These are phyloP conservation scores for Cercopithecus hamlyni DNA, from an alignment of 2,797 vertebrate species.

Conservation along the genomic window DNA sequence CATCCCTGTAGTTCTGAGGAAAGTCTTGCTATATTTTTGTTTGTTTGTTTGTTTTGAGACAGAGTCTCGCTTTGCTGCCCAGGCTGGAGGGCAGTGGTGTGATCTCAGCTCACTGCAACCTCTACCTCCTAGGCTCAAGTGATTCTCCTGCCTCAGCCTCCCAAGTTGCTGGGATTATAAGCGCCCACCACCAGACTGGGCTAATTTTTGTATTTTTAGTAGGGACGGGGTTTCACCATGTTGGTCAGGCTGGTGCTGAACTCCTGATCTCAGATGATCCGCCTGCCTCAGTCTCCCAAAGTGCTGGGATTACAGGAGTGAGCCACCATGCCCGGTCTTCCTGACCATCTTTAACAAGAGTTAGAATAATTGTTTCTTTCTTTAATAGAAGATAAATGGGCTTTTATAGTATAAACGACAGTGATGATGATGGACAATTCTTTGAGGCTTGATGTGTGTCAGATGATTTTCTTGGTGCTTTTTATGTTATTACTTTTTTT, in stretches of 20 bases:
- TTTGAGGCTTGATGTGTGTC: background rate
- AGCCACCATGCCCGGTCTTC: background rate
- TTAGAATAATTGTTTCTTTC: background rate
- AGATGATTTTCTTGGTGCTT: background rate
- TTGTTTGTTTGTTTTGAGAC: background rate
- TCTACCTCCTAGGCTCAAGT: background rate
- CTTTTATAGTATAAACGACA: background rate
- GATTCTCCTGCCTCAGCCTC: background rate
- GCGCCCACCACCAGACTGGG: background rate
- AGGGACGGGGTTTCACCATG: background rate
- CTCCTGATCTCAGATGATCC: background rate
- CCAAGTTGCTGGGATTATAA: background rate
- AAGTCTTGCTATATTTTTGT: background rate
- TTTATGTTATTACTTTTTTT: background rate
- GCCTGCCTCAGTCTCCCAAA: background rate
- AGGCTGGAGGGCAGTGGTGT: background rate
- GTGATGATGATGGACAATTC: rapidly evolving
- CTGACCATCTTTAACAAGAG: background rate
- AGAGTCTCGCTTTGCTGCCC: rapidly evolving
- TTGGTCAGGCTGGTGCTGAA: background rate
- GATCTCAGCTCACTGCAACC: background rate
- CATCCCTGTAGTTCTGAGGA: rapidly evolving
- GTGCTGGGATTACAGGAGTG: background rate
- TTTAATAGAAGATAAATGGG: background rate
- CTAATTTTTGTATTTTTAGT: background rate